Base-by-base conservation (phyloP, 2,797 vertebrate genomes). In the Austrolebias charrua region DNA sequence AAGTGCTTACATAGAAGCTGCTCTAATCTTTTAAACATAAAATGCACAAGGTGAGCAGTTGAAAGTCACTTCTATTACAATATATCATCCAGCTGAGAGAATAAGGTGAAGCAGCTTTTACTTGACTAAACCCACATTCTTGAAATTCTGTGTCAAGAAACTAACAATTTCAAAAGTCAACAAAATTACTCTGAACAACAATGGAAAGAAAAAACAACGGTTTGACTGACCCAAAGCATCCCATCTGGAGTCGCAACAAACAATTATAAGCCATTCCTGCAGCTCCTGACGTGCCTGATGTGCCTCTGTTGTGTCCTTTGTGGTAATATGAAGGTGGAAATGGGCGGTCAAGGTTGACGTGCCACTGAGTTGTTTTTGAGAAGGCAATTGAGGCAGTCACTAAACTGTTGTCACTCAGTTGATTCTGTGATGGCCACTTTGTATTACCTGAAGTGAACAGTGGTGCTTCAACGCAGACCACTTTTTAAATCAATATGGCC, bases 41-140 rank as follows among this genome's bases (percentile, higher is more conserved):
- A 62, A 12, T 13, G 43, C 24, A 29, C 24, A 63, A 51, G 51
- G 29, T 65, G 54, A 66, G 49, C 49, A 45, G 60, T 51, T 47
- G 42, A 55, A 49, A 63, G 24, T 12, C 46, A 28, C 55, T 69
- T 61, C 64, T 42, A 63, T 71, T 35, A n/a, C 9, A 2, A 43
- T 24, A 28, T 49, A 60, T 50, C 4, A 66, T 46, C 59, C 55
- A 31, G 29, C 46, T 51, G 55, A 20, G 48, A 42, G 55, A 73
- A 80, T 71, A 45, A 62, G 51, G 45, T 61, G 69, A 56, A 74
- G 80, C 67, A 58, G 60, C 66, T 73, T 71, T 70, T 29, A 57
- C 51, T 64, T 35, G 24, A 61, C 58, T 67, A 55, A 49, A 56
- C 43, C 48, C 16, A 42, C 31, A 48, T 13, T 43, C 6, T 54